Percentiles rank a stretch among this genome's conserved stretches.
Conservation (phyloP, 2,888 invertebrate genomes). For the Acanthosepion esculentum region DNA sequence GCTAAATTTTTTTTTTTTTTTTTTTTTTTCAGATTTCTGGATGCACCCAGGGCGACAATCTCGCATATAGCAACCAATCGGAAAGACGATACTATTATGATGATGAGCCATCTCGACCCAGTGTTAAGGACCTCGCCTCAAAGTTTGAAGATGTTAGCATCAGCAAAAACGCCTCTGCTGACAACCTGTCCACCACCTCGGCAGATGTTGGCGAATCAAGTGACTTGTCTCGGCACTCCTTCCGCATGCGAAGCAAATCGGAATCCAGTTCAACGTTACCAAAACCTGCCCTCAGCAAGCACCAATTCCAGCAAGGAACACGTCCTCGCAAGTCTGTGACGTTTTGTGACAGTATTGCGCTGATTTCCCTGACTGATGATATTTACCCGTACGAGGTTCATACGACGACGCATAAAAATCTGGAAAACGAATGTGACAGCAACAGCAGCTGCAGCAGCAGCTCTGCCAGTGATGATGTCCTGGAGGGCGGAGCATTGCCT, state of each 20-base stretch:
- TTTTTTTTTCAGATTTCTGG: conserved; percentile 35
- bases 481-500: conserved; percentile 56
- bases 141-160: conserved; percentile 59
- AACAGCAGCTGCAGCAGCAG: conserved; percentile 57
- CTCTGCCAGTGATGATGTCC: conserved; percentile 62
- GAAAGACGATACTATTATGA: background rate
- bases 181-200: background rate
- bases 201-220: background rate
- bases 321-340: conserved; percentile 85
- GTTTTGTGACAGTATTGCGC: conserved; percentile 93
- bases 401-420: conserved; percentile 49
- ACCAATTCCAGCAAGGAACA: conserved; percentile 56
- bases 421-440: conserved; percentile 51
- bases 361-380: conserved; percentile 93
- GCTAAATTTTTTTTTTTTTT: background rate
- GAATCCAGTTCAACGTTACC: conserved; percentile 61
- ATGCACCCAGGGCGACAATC: background rate
- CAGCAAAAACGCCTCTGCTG: background rate
- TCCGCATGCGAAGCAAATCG: conserved; percentile 65
- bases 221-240: background rate
- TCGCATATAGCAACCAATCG: conserved; percentile 35
- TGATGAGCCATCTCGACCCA: conserved; percentile 53
- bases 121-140: conserved; percentile 66
- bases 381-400: conserved; percentile 70
- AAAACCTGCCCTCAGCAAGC: conserved; percentile 67